Evolutionary conservation across 2,797 vertebrate genomes (phyloP), one percentile per base, ranked within the genome.

Genomic region (Sus cebifrons): DNA sequence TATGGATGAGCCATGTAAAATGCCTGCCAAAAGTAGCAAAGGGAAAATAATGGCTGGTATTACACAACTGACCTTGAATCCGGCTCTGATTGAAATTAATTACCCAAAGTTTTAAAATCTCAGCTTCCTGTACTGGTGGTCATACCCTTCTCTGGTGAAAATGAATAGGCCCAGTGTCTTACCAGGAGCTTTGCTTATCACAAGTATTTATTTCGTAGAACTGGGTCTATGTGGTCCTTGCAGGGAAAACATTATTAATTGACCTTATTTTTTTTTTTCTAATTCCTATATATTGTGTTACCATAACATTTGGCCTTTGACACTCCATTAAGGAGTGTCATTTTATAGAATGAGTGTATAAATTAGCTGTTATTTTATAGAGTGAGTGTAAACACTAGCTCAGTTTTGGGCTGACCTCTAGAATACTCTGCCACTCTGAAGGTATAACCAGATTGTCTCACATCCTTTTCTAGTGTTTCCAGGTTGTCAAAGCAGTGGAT

Each of bases 1-100:
- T 98, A 98, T 98, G 94, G 97, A 97, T 97, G 98, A 98, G 91
- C 96, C 96, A 89, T 96, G 96, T 90, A 98, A 98, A 98, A 98
- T 23, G 89, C 95, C 97, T 98, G 98, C 98, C 98, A 98, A 98
- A 98, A 90, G 96, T 97, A 98, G 97, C 96, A 97, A 98, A 97
- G 96, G 97, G 96, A 98, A 98, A 98, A 98, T 98, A 98, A 98
- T 98, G 97, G 92, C 96, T 98, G 86, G 95, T 97, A 97, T 98
- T 98, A 97, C 98, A 98, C 93, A 98, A 98, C 98, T 98, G 98
- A 98, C 98, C 98, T 99, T 98, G 98, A 98, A 98, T 98, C 93
- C 89, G 98, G 71, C 91, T 97, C 95, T 98, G 98, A 99, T 98
- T 98, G 98, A 98, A 98, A 99, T 98, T 98, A 98, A 98, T 98